These are phyloP conservation scores for Papilio glaucus DNA, from an alignment of 1,140 invertebrate genomes.

Conservation along the genomic window DNA sequence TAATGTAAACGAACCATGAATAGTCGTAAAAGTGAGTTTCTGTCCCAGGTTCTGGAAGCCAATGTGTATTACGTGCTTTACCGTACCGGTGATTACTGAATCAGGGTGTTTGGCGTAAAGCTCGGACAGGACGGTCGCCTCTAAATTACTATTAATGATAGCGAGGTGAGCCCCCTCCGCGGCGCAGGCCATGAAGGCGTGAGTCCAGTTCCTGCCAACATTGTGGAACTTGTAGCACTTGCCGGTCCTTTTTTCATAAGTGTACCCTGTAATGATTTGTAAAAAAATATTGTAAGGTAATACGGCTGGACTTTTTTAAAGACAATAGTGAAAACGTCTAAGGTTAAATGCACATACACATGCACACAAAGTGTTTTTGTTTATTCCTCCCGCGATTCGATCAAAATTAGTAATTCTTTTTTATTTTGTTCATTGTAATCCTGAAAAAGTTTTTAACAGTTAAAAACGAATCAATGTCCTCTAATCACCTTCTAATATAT, in stretches of 20 bases:
- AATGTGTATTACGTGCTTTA: constrained; percentile 55
- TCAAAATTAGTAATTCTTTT: too few relatives aligned
- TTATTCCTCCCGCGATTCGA: too few relatives aligned
- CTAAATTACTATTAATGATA: constrained; percentile 62
- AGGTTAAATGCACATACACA: too few relatives aligned
- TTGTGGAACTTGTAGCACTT: constrained; percentile 69
- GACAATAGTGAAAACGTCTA: too few relatives aligned
- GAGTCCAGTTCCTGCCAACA: constrained; percentile 50
- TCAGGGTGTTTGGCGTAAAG: constrained; percentile 51
- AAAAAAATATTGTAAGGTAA: too few relatives aligned
- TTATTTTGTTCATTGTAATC: too few relatives aligned
- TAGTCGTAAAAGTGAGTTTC: constrained; percentile 55
- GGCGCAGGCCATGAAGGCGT: constrained; percentile 57
- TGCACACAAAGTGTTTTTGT: too few relatives aligned
- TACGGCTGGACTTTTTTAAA: too few relatives aligned
- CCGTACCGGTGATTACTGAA: constrained; percentile 44
- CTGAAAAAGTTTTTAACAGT: too few relatives aligned
- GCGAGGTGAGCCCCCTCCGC: constrained; percentile 66
- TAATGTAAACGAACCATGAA: constrained; percentile 50
- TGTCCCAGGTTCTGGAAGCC: constrained; percentile 63
- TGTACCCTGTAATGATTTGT: constrained; percentile 56
- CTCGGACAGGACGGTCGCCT: constrained; percentile 51
- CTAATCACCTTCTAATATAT: too few relatives aligned
- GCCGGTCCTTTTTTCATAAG: constrained; percentile 44
- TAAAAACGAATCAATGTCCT: too few relatives aligned